Evolutionary conservation across 2,113 vertebrate species (phyloP).

Genomic region (Nyctereutes procyonoides): DNA sequence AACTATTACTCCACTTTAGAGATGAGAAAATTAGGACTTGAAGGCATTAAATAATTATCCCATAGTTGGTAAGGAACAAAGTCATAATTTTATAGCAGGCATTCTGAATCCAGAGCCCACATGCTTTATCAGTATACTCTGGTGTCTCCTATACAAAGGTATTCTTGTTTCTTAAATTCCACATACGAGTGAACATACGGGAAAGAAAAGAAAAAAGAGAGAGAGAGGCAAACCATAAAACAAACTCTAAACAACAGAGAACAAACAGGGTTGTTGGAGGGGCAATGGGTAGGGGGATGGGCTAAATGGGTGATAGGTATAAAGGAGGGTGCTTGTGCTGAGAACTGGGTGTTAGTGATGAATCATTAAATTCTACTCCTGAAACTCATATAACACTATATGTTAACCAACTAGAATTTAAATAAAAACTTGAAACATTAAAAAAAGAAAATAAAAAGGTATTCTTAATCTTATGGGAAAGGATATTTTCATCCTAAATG

Average conservation of each 20-base stretch:
- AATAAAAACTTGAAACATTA: background rate
- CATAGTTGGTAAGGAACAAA: background rate
- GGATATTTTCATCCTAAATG: background rate
- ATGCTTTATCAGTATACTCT: background rate
- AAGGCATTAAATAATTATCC: background rate
- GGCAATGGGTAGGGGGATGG: background rate
- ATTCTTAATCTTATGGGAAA: background rate
- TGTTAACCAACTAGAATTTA: background rate
- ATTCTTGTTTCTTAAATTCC: background rate
- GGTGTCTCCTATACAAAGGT: background rate
- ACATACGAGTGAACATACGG: background rate
- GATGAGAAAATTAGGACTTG: background rate
- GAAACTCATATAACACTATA: background rate
- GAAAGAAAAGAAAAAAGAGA: background rate
- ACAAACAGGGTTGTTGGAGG: background rate
- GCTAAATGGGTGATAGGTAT: background rate
- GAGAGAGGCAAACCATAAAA: background rate
- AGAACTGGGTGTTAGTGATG: background rate
- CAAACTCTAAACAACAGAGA: background rate
- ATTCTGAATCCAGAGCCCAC: background rate
- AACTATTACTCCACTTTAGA: background rate
- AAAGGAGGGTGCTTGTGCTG: background rate
- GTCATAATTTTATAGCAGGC: background rate
- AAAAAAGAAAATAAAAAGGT: background rate
- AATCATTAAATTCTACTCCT: background rate